Evolutionary conservation across 2,888 invertebrate species (phyloP).

Genomic region (Lithodes maja): DNA sequence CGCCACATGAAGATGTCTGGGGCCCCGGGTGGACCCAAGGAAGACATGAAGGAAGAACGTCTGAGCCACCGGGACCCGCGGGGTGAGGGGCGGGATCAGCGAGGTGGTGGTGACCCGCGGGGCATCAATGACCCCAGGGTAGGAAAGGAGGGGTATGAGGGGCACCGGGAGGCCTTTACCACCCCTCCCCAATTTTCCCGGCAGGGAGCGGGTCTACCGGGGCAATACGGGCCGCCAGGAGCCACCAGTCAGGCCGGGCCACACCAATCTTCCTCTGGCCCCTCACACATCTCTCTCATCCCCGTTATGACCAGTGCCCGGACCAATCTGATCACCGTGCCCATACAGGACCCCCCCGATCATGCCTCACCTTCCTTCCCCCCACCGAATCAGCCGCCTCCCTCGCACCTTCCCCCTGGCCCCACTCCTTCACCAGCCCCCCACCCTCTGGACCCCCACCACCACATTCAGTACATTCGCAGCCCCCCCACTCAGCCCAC

Average conservation of each 20-base stretch:
- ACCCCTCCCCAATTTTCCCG: constrained; percentile 75
- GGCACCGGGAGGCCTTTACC: constrained; percentile 74
- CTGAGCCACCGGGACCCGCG: constrained; percentile 68
- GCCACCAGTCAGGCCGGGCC: constrained; percentile 73
- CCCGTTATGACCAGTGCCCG: constrained; percentile 71
- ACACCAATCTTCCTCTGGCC: constrained; percentile 56
- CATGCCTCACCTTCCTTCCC: constrained; percentile 45
- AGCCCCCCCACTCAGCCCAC: constrained; percentile 52
- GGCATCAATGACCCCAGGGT: constrained; percentile 61
- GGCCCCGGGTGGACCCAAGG: constrained; percentile 56
- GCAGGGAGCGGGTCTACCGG: constrained; percentile 53
- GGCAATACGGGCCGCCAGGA: constrained; percentile 4
- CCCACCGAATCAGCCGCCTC: constrained; percentile 36
- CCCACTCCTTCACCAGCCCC: constrained; percentile 45
- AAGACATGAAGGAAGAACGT: constrained; percentile 62
- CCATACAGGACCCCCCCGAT: constrained; percentile 81
- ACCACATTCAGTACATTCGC: constrained; percentile 38
- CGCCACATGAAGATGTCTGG: constrained; percentile 79
- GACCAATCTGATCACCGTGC: constrained; percentile 88
- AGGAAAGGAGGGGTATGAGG: constrained; percentile 62
- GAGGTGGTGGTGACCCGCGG: constrained; percentile 51
- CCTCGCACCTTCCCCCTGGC: constrained; percentile 54
- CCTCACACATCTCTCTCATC: constrained; percentile 68
- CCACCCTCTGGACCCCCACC: too few species aligned
- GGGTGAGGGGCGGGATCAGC: constrained; percentile 57